Conservation (phyloP, 2,797 vertebrate genomes). For the Pagetopsis macropterus region DNA sequence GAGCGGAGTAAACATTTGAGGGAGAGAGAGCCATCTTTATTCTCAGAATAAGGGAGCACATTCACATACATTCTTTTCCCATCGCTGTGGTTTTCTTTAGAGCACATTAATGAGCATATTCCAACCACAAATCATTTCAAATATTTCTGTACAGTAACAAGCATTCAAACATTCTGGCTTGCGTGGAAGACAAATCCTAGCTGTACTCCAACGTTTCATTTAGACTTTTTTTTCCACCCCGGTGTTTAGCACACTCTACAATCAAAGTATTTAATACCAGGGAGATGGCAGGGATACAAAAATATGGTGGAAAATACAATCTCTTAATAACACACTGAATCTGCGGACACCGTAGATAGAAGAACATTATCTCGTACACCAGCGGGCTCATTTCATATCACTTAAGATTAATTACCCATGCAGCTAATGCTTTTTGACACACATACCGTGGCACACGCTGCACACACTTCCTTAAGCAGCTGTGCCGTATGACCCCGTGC, state of each 20-base stretch:
- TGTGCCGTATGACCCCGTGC: slow-evolving; percentile 34
- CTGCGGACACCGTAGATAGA: slow-evolving; percentile 24
- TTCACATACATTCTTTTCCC: slow-evolving; percentile 65
- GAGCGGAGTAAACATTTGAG: slow-evolving; percentile 18
- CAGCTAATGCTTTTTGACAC: slow-evolving; percentile 48
- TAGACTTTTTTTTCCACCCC: slow-evolving; percentile 5
- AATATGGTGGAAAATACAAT: slow-evolving; percentile 57
- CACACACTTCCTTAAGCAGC: slow-evolving; percentile 28
- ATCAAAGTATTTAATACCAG: slow-evolving; percentile 62
- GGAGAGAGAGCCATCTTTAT: slow-evolving; percentile 48
- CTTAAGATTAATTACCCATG: slow-evolving; percentile 37
- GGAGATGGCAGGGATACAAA: slow-evolving; percentile 22
- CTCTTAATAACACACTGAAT: slow-evolving; percentile 54
- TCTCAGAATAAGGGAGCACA: slow-evolving; percentile 49
- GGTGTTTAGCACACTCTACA: slow-evolving; percentile 54
- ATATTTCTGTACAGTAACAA: slow-evolving; percentile 69
- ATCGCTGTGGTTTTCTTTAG: slow-evolving; percentile 43
- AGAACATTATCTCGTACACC: slow-evolving; percentile 42
- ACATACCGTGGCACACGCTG: slow-evolving; percentile 24
- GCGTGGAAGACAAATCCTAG: slow-evolving; percentile 53
- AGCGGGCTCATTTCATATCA: slow-evolving; percentile 30
- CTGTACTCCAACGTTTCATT: slow-evolving; percentile 38
- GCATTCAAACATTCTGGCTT: slow-evolving; percentile 64
- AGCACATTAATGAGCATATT: slow-evolving; percentile 62
- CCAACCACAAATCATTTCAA: slow-evolving; percentile 73